These are phyloP conservation scores for Taurulus bubalis DNA, from an alignment of 2,113 vertebrate genomes.

Conservation along the genomic window DNA sequence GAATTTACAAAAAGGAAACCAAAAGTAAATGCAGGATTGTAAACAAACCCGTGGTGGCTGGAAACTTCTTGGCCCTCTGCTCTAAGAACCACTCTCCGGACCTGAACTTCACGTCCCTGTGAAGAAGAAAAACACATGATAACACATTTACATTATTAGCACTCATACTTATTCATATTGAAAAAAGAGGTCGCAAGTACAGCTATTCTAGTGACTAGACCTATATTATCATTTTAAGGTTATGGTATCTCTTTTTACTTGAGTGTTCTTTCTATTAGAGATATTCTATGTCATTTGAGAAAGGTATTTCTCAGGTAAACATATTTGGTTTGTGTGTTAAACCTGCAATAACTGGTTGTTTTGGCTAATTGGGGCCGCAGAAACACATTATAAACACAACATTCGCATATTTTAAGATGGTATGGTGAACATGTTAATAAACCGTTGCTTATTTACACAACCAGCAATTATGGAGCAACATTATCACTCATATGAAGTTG, in stretches of 20 bases:
- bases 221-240: background rate
- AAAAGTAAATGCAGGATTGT: background rate
- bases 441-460: too few species aligned
- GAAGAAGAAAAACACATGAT: slow-evolving; percentile 19
- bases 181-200: background rate
- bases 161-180: background rate
- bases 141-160: background rate
- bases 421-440: too few species aligned
- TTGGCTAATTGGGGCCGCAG: too few species aligned
- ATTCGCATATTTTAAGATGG: too few species aligned
- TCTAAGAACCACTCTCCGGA: slow-evolving; percentile 96
- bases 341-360: background rate
- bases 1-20: background rate
- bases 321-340: background rate
- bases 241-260: background rate
- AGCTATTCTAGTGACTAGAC: background rate
- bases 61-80: slow-evolving; percentile 90
- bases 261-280: background rate
- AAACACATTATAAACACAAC: too few species aligned
- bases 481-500: too few species aligned
- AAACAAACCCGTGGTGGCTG: slow-evolving; percentile 83
- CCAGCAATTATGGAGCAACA: too few species aligned
- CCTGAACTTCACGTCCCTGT: slow-evolving; percentile 90
- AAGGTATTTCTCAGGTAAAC: too few species aligned
- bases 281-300: background rate